Evolutionary conservation across 2,888 invertebrate species (phyloP).

Genomic region (Anticlea derivata): DNA sequence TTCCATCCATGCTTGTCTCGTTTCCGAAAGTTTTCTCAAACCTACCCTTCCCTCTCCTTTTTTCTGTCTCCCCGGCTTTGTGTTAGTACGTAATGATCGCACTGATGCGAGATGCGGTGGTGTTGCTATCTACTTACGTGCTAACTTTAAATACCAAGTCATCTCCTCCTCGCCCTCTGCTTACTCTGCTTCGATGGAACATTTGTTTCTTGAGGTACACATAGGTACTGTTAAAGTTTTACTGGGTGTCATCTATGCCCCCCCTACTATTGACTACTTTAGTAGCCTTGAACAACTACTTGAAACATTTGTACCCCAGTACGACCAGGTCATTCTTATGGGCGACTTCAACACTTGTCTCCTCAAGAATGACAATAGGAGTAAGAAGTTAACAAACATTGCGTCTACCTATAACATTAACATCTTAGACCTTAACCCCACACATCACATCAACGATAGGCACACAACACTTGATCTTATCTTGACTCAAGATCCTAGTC

Average conservation of each 20-base stretch:
- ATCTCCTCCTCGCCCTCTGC: too few species aligned
- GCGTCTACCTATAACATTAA: neutral
- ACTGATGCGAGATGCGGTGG: neutral
- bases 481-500: neutral
- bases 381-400: neutral
- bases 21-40: conserved; percentile 1
- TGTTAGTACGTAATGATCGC: too few species aligned
- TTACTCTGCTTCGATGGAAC: too few species aligned
- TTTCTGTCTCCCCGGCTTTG: neutral
- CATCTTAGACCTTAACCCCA: neutral
- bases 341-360: conserved; percentile 9
- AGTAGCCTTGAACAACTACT: neutral
- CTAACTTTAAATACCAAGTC: neutral
- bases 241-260: neutral
- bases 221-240: neutral
- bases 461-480: neutral
- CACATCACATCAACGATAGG: neutral
- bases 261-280: neutral
- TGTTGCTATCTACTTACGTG: neutral
- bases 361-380: neutral
- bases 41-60: neutral
- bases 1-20: neutral
- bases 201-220: neutral
- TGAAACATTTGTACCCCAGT: neutral
- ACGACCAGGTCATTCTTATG: neutral